These are phyloP conservation scores for Candoia aspera DNA, from an alignment of 2,113 vertebrate genomes.

Conservation along the genomic window DNA sequence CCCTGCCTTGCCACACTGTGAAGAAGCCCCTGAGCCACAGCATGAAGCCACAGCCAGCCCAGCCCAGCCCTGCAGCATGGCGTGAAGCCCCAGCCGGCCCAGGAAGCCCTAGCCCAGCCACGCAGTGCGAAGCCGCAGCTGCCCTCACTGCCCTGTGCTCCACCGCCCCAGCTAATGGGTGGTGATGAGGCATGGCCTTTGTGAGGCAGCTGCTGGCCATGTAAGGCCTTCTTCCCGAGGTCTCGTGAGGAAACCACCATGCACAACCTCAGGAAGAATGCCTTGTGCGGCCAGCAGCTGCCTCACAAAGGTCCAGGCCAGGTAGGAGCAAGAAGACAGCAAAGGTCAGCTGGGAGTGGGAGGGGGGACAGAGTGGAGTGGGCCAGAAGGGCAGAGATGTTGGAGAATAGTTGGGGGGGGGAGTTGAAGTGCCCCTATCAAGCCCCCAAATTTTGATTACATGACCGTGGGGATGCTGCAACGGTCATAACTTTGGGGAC, in stretches of 20 bases:
- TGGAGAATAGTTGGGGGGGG: not conserved
- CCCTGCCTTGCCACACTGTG: too few relatives aligned
- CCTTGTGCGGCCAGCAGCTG: not conserved
- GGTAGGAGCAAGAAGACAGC: not conserved
- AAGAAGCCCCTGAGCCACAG: too few relatives aligned
- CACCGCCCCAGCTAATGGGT: too few relatives aligned
- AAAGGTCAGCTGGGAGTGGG: not conserved
- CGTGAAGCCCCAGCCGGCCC: too few relatives aligned
- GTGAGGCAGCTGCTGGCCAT: too few relatives aligned
- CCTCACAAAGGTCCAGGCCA: not conserved
- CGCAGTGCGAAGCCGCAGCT: too few relatives aligned
- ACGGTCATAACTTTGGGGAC: not conserved
- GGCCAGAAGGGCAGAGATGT: not conserved
- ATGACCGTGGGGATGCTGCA: not conserved
- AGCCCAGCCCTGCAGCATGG: too few relatives aligned
- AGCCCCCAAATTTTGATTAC: not conserved
- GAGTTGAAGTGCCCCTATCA: not conserved
- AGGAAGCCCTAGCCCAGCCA: too few relatives aligned
- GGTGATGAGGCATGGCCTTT: too few relatives aligned
- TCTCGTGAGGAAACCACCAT: not conserved
- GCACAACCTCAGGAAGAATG: not conserved
- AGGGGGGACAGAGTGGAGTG: not conserved
- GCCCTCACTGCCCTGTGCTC: too few relatives aligned
- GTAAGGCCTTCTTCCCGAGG: too few relatives aligned
- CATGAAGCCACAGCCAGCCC: too few relatives aligned